Percentiles rank a stretch among this genome's conserved stretches.
Conservation (phyloP, 2,113 vertebrate genomes). For the Orycteropus afer region DNA sequence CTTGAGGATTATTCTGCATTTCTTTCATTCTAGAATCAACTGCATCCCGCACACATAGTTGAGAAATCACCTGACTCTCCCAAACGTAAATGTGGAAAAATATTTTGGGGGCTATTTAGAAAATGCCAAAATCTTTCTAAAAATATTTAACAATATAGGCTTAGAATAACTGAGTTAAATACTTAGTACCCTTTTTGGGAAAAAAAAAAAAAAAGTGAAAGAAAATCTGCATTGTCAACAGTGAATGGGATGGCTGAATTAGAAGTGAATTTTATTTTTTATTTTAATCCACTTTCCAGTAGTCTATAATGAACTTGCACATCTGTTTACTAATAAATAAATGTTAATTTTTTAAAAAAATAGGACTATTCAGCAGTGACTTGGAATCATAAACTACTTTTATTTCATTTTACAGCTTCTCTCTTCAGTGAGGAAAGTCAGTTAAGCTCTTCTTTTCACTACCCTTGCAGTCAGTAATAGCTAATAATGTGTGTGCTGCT, state of each 20-base stretch:
- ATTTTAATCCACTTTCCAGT: neutral
- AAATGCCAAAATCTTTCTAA: slow-evolving; percentile 4
- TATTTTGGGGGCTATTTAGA: neutral
- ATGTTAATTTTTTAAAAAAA: neutral
- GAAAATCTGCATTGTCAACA: neutral
- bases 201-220: neutral
- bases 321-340: neutral
- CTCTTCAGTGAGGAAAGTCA: neutral
- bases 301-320: neutral
- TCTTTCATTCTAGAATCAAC: slow-evolving; percentile 10
- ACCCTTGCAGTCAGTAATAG: neutral
- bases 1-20: neutral
- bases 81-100: neutral
- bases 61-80: neutral
- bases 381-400: neutral
- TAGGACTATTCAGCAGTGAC: neutral
- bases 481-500: neutral
- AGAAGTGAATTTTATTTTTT: neutral
- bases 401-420: neutral
- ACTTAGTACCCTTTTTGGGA: neutral
- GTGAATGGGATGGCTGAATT: neutral
- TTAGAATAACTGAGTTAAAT: neutral
- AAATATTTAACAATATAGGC: neutral
- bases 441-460: neutral
- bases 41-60: neutral